Evolutionary conservation across 2,113 vertebrate species (phyloP).

Genomic region (Gobius niger): DNA sequence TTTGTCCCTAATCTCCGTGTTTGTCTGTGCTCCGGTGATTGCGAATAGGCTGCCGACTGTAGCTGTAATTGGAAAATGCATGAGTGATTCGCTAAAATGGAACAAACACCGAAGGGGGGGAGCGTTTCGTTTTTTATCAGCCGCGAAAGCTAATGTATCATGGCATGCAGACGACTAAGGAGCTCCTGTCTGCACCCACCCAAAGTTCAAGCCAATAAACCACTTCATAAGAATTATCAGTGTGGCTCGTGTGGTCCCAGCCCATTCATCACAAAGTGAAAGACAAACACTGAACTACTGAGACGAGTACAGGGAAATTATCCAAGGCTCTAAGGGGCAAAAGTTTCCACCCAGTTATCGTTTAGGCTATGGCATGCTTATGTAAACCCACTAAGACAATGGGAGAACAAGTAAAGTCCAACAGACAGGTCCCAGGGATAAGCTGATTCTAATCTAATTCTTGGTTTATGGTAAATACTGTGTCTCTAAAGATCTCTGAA

Average conservation of each 20-base stretch:
- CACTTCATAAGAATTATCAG: conserved; percentile 27
- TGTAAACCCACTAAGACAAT: no score
- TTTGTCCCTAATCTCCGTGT: conserved; percentile 65
- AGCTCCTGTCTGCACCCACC: neutral
- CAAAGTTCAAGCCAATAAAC: conserved; percentile 30
- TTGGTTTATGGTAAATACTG: no score
- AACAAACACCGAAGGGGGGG: conserved; percentile 33
- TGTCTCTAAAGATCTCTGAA: no score
- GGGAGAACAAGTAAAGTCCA: no score
- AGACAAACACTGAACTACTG: neutral
- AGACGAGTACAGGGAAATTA: neutral
- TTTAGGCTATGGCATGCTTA: no score
- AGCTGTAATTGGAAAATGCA: conserved; percentile 70
- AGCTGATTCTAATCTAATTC: no score
- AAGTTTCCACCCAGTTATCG: neutral
- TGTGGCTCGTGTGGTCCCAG: conserved; percentile 8
- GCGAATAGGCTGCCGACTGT: conserved; percentile 49
- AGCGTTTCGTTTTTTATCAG: conserved; percentile 14
- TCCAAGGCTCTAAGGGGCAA: neutral
- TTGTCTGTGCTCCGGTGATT: conserved; percentile 54
- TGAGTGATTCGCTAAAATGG: conserved; percentile 54
- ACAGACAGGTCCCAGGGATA: no score
- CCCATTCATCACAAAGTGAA: conserved; percentile 20
- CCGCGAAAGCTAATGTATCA: conserved; percentile 6
- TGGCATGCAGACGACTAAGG: conserved; percentile 3